Conservation (phyloP, 2,888 invertebrate genomes). For the Drosophila engyochracea region DNA sequence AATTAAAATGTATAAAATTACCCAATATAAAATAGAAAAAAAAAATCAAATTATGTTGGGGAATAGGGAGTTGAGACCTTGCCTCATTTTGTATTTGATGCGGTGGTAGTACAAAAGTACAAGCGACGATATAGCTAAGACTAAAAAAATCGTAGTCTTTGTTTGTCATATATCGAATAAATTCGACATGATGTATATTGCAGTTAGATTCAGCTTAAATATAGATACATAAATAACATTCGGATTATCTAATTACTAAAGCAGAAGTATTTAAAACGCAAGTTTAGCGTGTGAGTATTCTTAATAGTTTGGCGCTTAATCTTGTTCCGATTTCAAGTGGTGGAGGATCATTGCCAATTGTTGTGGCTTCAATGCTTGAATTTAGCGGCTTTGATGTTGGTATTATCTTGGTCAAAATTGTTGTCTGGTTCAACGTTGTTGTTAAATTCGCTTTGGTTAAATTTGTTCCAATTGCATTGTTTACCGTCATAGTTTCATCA, state of each 20-base stretch:
- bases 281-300: neutral
- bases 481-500: neutral
- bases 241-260: neutral
- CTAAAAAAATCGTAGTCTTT: too few relatives aligned
- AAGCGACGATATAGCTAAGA: too few relatives aligned
- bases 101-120: too few relatives aligned
- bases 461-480: neutral
- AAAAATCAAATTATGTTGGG: neutral
- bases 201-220: neutral
- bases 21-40: neutral
- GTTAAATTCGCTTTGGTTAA: neutral
- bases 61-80: too few relatives aligned
- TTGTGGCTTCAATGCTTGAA: neutral
- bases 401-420: neutral
- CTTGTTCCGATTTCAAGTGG: conserved; percentile 28
- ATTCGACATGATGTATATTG: neutral
- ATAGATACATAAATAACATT: neutral
- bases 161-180: neutral
- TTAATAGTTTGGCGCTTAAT: conserved; percentile 33
- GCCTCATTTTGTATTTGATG: neutral
- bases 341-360: neutral
- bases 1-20: neutral
- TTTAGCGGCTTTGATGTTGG: neutral
- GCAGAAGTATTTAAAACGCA: neutral
- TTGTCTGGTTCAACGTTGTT: neutral